Conservation (phyloP, 2,797 vertebrate genomes). For the Manis javanica region DNA sequence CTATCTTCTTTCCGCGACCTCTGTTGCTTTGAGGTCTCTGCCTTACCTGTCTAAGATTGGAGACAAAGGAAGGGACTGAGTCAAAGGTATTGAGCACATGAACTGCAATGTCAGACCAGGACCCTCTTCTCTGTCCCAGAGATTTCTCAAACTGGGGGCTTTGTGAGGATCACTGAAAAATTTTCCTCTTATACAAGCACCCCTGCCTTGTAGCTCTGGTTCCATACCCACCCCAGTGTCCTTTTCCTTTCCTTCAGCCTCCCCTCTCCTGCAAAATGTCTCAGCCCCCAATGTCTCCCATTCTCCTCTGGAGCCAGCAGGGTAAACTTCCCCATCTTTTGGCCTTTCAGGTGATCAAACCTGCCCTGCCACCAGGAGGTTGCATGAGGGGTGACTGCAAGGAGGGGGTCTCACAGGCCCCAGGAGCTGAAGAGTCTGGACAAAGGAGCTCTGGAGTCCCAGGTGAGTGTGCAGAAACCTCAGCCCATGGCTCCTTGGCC, state of each 20-base stretch:
- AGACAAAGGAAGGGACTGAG: not conserved
- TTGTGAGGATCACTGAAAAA: not conserved
- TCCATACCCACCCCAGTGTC: too few species aligned
- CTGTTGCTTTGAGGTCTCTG: not conserved
- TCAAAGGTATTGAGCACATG: not conserved
- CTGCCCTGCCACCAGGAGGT: not conserved
- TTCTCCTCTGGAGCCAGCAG: not conserved
- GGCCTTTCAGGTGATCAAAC: slow-evolving; percentile 46
- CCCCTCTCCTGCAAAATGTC: not conserved
- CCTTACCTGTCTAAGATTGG: not conserved
- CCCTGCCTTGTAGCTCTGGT: not conserved
- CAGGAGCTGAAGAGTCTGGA: not conserved
- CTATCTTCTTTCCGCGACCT: not conserved
- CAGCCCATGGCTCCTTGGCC: not conserved
- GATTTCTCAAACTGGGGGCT: not conserved
- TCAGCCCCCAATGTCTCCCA: not conserved
- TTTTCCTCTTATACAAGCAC: not conserved
- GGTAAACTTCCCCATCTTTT: slow-evolving; percentile 56
- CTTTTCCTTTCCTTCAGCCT: not conserved
- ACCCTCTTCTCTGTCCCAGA: not conserved
- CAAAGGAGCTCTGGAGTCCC: not conserved
- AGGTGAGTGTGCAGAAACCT: slow-evolving; percentile 70
- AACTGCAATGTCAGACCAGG: not conserved
- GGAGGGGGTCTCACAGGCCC: not conserved
- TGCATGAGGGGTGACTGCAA: not conserved